phyloP scores from a whole-genome alignment of 2,113 vertebrate genomes.

The Psophia crepitans region DNA sequence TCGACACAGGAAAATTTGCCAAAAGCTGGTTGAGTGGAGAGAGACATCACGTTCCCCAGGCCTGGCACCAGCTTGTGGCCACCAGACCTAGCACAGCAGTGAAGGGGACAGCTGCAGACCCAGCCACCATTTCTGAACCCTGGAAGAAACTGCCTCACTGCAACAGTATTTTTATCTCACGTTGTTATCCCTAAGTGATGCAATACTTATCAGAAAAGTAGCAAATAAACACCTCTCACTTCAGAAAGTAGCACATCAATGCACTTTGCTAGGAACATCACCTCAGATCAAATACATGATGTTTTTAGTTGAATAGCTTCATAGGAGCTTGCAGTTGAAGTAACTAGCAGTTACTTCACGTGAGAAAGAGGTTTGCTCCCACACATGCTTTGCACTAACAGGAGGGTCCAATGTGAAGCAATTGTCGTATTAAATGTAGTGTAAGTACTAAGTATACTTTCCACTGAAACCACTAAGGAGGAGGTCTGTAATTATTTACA shows the following conservation, averaged over 20 bases:
- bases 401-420: neutral
- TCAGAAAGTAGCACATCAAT: neutral
- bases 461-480: neutral
- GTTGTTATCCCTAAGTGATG: neutral
- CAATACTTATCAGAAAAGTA: neutral
- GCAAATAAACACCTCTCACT: neutral
- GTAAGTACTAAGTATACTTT: neutral
- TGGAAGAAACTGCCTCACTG: neutral
- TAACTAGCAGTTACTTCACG: neutral
- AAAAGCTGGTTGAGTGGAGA: neutral
- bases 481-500: neutral
- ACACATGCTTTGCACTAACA: neutral
- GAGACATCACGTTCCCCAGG: neutral
- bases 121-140: neutral
- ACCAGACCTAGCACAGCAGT: accelerated
- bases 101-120: neutral
- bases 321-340: neutral
- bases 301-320: neutral
- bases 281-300: neutral
- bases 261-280: neutral
- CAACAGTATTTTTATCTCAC: neutral
- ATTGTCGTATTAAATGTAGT: neutral
- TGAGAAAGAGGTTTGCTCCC: neutral
- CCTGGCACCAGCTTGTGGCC: neutral
- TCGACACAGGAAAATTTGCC: neutral